Conservation (phyloP, 2,797 vertebrate genomes). For the Petrocephalus sullivani region DNA sequence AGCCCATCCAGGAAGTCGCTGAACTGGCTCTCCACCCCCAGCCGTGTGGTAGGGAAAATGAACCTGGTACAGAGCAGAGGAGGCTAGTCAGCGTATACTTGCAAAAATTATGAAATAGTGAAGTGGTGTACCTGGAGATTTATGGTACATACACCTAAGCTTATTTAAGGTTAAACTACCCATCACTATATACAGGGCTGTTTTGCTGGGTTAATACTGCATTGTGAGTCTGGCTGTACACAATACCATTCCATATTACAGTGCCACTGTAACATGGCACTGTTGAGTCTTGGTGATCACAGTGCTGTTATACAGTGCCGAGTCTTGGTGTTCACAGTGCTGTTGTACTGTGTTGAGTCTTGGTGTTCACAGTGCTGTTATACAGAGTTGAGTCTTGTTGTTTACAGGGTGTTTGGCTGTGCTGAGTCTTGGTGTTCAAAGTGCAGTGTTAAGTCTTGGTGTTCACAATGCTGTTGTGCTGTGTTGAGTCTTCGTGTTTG, state of each 20-base stretch:
- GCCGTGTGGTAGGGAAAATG: constrained; percentile 81
- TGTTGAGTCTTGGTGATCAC: neutral
- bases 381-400: neutral
- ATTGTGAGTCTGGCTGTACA: neutral
- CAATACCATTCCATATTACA: neutral
- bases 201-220: neutral
- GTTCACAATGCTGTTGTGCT: neutral
- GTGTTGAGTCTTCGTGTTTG: neutral
- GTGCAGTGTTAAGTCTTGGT: neutral
- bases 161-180: neutral
- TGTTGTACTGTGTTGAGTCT: neutral
- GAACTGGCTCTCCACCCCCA: constrained; percentile 93
- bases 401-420: neutral
- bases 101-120: neutral
- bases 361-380: neutral
- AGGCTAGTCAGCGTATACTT: neutral
- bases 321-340: neutral
- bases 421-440: neutral
- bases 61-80: constrained; percentile 58
- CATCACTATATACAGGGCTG: neutral
- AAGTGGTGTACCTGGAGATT: neutral
- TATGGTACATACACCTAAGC: neutral
- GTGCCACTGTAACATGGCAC: neutral
- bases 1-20: constrained; percentile 95
- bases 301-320: neutral